Percentiles rank a stretch among this genome's conserved stretches.
Evolutionary conservation across 1,140 invertebrate genomes (phyloP).

Genomic region (Drosophila dunni): DNA sequence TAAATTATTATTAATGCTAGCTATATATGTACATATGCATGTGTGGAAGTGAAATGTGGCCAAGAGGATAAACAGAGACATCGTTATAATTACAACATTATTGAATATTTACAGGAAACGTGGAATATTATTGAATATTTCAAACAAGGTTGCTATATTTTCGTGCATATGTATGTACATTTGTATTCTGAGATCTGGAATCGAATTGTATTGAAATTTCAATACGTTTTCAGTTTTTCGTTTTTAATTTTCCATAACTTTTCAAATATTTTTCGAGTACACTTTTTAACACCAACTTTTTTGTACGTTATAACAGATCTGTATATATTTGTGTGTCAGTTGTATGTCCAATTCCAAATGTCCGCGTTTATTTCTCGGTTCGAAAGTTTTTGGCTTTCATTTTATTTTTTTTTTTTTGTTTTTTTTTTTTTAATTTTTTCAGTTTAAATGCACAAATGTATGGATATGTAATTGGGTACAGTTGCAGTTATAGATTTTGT

Average conservation of each 20-base stretch:
- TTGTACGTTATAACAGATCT: slow-evolving; percentile 22
- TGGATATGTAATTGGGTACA: slow-evolving; percentile 16
- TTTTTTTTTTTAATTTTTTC: slow-evolving; percentile 26
- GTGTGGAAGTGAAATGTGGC: background rate
- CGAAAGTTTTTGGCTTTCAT: background rate
- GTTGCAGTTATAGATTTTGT: slow-evolving; percentile 10
- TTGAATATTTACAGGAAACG: background rate
- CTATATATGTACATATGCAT: slow-evolving; percentile 11
- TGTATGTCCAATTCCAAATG: slow-evolving; percentile 41
- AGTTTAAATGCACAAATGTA: slow-evolving; percentile 3
- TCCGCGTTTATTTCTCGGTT: slow-evolving; percentile 25
- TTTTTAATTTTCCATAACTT: slow-evolving; percentile 15
- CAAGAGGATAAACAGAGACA: background rate
- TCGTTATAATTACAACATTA: too few relatives aligned
- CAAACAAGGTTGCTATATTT: background rate
- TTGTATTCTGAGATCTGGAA: slow-evolving; percentile 8
- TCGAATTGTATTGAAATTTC: slow-evolving; percentile 15
- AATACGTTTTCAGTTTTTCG: background rate
- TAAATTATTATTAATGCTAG: background rate
- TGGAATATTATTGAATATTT: slow-evolving; percentile 1
- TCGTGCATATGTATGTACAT: slow-evolving; percentile 7
- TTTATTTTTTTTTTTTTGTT: slow-evolving; percentile 20
- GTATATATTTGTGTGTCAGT: slow-evolving; percentile 33
- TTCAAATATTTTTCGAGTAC: slow-evolving; percentile 40
- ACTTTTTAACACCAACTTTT: slow-evolving; percentile 65